Evolutionary conservation across 2,113 vertebrate species (phyloP), one percentile per base, ranked within the genome.

Genomic region (Lates calcarifer): DNA sequence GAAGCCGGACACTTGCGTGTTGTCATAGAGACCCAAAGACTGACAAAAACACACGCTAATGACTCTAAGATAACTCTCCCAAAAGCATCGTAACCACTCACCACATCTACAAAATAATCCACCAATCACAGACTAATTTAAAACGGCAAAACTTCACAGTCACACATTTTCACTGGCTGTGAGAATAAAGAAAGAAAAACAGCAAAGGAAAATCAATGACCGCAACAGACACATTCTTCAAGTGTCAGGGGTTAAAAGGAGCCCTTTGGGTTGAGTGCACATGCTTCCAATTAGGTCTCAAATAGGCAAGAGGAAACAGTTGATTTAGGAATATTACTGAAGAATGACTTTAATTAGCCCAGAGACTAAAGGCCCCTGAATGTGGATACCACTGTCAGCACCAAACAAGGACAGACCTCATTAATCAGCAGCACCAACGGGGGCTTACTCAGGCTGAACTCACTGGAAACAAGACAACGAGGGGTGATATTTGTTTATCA

Each of bases 261-360:
- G 70, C 18, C 64, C 66, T 77, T 67, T 55, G 74, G 87, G 76
- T 74, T 66, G 69, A 79, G 55, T 77, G 79, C 92, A 93, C 90
- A 92, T 93, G 92, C 83, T 91, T 91, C 85, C 85, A 91, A 90
- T 93, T 90, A 93, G 74, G 29, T 64, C 70, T 81, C 66, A 87
- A 90, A 87, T 77, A 86, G 84, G 64, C 81, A 64, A 81, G 86
- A 82, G 90, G 92, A 91, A 90, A 87, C 83, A 61, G 83, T 89
- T 91, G 81, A 91, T 91, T 85, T 89, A 85, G 85, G 85, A 90
- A 91, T 89, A 91, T 92, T 87, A 87, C 84, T 86, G 83, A 71
- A 88, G 90, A 93, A 92, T 94, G 90, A 92, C 87, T 93, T 90
- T 83, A 92, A 92, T 93, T 92, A 92, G 86, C 71, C 12, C 1